Evolutionary conservation across 2,797 vertebrate genomes (phyloP), one percentile per base, ranked within the genome.

Genomic region (Lepidocolaptes lacrymiger): DNA sequence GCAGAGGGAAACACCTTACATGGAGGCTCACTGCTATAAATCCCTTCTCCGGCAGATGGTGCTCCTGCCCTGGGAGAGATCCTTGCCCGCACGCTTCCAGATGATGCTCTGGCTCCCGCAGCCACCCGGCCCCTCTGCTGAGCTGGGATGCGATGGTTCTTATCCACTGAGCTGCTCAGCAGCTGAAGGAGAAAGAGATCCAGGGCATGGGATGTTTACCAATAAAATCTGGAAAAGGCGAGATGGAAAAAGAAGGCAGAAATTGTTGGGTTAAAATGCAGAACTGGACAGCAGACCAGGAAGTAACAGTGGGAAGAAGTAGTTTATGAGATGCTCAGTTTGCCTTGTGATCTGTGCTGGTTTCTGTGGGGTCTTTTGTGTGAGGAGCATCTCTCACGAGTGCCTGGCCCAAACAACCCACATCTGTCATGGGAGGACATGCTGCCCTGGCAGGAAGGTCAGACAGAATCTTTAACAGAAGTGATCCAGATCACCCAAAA

Each of bases 21-120:
- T 0, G 14, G 28, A 55, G 55, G 4, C 14, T 67, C n/a, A 28
- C 19, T 85, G 92, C 89, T 66, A 49, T 78, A 37, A 91, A 71
- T 37, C 34, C 34, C 19, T 56, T 69, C 14, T 24, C 95, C 97
- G 64, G 91, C 72, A 96, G 97, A 90, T 97, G 96, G 97, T 85
- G 95, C 91, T 97, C 73, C 92, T 91, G 95, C 75, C 78, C 95
- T 6, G 87, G 64, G 19, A 78, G 91, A 90, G 58, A 71, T 23
- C 34, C 32, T 21, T 78, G 12, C 12, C 49, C 6, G 20, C 41
- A 1, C 0, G 14, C 34, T 27, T 5, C 26, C 34, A 2, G 72
- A 8, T 3, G 72, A 1, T 19, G 64, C 61, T 80, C 23, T 4
- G 14, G 37, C 24, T 36, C 76, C n/a, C 0, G 27, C 30, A n/a